Evolutionary conservation across 1,140 invertebrate genomes (phyloP).

Genomic region (Palaemon carinicauda): DNA sequence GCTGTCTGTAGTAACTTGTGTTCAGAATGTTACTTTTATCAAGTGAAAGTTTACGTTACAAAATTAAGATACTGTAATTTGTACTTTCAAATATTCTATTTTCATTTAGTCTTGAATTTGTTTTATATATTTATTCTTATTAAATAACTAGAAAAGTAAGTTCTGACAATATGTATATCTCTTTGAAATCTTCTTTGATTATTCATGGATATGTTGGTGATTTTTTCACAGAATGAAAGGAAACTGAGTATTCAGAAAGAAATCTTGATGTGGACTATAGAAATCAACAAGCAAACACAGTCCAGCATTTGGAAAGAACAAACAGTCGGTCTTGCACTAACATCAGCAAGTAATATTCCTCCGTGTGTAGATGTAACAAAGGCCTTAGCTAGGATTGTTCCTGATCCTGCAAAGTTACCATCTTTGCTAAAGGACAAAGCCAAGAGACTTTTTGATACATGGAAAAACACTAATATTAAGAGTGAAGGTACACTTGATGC

Average conservation of each 20-base stretch:
- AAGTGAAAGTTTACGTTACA: too few relatives aligned
- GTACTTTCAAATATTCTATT: too few relatives aligned
- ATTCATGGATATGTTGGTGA: too few relatives aligned
- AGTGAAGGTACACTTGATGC: neutral
- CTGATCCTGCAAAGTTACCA: neutral
- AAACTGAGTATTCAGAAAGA: neutral
- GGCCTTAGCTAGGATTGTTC: slow-evolving; percentile 2
- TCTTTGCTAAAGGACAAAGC: slow-evolving; percentile 27
- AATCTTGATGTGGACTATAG: slow-evolving; percentile 2
- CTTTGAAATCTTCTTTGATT: too few relatives aligned
- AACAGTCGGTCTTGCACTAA: slow-evolving; percentile 3
- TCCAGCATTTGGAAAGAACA: slow-evolving; percentile 9
- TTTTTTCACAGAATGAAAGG: too few relatives aligned
- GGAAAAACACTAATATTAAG: slow-evolving; percentile 17
- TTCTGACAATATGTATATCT: too few relatives aligned
- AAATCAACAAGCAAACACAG: neutral
- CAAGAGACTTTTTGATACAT: slow-evolving; percentile 14
- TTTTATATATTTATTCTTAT: too few relatives aligned
- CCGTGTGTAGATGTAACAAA: neutral
- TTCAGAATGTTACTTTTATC: too few relatives aligned
- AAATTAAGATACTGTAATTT: too few relatives aligned
- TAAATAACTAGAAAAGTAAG: too few relatives aligned
- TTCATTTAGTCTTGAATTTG: too few relatives aligned
- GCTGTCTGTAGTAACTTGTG: too few relatives aligned
- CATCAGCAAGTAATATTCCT: slow-evolving; percentile 17